phyloP scores from a whole-genome alignment of 1,140 invertebrate genomes.

The Drosophila bocqueti region DNA sequence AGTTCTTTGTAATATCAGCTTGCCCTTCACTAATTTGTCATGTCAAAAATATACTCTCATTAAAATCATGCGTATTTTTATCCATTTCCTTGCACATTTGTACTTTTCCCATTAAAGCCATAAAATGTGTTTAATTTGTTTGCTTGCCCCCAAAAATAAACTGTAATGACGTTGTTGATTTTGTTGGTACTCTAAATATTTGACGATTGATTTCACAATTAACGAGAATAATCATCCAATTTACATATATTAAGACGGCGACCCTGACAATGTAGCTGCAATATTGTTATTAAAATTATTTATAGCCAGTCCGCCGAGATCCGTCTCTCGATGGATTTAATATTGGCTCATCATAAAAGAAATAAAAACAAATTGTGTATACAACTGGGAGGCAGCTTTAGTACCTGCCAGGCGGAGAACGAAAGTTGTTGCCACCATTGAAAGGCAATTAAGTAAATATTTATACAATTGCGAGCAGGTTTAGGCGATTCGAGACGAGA shows the following conservation, averaged over 20 bases:
- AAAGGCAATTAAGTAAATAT: conserved; percentile 70
- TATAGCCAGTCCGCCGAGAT: conserved; percentile 26
- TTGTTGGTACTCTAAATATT: conserved; percentile 25
- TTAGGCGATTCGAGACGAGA: conserved; percentile 6
- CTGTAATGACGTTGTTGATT: conserved; percentile 1
- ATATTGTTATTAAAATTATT: conserved; percentile 65
- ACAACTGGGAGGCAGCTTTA: conserved; percentile 38
- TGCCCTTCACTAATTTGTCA: no score
- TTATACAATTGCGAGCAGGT: conserved; percentile 62
- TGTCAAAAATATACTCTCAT: not conserved
- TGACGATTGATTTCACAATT: conserved; percentile 25
- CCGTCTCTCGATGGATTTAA: conserved; percentile 33
- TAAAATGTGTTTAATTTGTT: conserved; percentile 9
- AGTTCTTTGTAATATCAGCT: not conserved
- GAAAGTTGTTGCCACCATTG: conserved; percentile 49
- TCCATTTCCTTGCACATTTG: not conserved
- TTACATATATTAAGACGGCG: conserved; percentile 20
- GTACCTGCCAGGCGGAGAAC: conserved; percentile 36
- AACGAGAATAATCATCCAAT: conserved; percentile 23
- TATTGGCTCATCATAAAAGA: conserved; percentile 53
- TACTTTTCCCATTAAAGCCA: not conserved
- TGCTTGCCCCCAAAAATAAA: conserved; percentile 13
- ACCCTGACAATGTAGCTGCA: conserved; percentile 44
- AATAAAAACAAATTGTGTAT: conserved; percentile 47
- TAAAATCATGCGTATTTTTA: not conserved